A percentile compares a stretch with the other conserved stretches of the same genome.
phyloP scores from a whole-genome alignment of 2,797 vertebrate genomes.

The Gobionotothen gibberifrons region DNA sequence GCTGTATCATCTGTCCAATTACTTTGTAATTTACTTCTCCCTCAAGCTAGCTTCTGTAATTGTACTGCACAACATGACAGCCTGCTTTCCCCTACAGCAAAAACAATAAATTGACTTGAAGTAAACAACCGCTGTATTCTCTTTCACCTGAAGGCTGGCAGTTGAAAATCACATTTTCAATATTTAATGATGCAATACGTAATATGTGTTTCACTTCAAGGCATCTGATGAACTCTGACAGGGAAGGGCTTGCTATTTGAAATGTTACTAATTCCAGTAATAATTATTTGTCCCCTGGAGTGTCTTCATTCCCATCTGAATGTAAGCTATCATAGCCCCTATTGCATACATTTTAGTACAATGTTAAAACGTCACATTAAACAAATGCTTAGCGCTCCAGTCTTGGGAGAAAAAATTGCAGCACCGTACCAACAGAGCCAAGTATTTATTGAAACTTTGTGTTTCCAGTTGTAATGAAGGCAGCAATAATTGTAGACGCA shows the following conservation, averaged over 20 bases:
- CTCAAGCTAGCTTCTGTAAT: constrained; percentile 49
- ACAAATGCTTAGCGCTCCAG: constrained; percentile 3
- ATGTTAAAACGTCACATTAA: constrained; percentile 35
- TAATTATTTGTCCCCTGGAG: constrained; percentile 1
- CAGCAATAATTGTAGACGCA: background rate
- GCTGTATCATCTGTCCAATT: constrained; percentile 66
- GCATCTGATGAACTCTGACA: constrained; percentile 31
- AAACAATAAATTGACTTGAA: constrained; percentile 23
- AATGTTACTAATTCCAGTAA: constrained; percentile 16
- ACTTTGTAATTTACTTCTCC: constrained; percentile 61
- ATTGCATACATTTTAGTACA: background rate
- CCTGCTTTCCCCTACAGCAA: constrained; percentile 9
- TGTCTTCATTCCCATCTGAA: background rate
- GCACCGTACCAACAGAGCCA: background rate
- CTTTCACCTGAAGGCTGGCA: constrained; percentile 5
- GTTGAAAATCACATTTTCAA: constrained; percentile 17
- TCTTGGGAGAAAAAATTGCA: constrained; percentile 1
- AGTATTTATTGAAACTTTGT: constrained; percentile 21
- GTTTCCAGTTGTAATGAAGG: constrained; percentile 14
- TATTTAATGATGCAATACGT: constrained; percentile 23
- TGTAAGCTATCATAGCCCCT: background rate
- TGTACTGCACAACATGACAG: constrained; percentile 43
- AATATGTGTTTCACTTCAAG: background rate
- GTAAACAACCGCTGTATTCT: constrained; percentile 19
- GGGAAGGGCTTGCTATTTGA: constrained; percentile 15